Base-by-base conservation (phyloP, 1,140 invertebrate species). In the Helicorthomorpha holstii region DNA sequence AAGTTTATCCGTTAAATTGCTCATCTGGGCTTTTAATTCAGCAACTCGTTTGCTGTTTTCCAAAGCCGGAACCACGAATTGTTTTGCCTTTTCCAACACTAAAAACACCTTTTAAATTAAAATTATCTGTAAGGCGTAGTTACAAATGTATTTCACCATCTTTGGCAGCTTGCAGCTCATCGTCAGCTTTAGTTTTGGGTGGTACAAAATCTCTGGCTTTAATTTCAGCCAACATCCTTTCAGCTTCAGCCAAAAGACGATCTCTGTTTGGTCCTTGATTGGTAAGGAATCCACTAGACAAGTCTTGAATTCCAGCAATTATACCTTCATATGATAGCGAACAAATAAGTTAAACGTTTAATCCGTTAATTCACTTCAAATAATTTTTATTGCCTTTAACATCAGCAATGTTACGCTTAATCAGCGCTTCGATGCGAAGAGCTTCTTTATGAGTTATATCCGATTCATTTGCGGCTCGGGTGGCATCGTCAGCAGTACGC, bases 211-310 rank as follows among this genome's bases (percentile, higher is more conserved):
- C 69, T 4, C 75, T 75, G 48, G 65, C 66, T 51, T 77, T 71
- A 26, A 92, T 81, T 38, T 75, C 73, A 1, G 72, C 69, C 16
- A 88, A 68, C 2, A 85, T 80, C 0, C 74, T 64, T 53, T 82
- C 70, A 0, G 85, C 87, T 61, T 88, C 76, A 12, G 73, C 67
- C 2, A 91, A 59, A 0, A 85, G 81, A 19, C 75, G 77, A 46
- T 90, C 86, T 0, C 86, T 75, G 62, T 83, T 82, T 0, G 81
- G 80, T 25, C 79, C 74, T 41, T 73, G 65, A 24, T 77, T 76
- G 1, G 77, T 75, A 53, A 81, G 77, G 0, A 82, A 65, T 44
- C 78, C 77, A 24, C 74, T 70, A 1, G 80, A 77, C 2, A 88
- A 60, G 2, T 75, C 70, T 12, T 77, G 68, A 0, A 88, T 77